Conservation (phyloP, 2,113 vertebrate genomes). For the Cairina moschata region DNA sequence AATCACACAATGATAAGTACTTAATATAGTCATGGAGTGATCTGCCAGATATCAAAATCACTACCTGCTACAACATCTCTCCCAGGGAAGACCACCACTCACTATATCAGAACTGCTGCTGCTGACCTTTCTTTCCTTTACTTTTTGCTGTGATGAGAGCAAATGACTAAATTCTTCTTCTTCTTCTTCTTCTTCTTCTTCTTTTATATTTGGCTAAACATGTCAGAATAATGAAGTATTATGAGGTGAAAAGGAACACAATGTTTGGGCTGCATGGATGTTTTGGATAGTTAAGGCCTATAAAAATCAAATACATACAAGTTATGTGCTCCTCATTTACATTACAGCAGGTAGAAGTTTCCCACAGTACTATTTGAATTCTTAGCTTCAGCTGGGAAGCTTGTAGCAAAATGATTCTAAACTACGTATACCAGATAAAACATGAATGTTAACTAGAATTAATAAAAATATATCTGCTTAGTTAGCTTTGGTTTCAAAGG, state of each 20-base stretch:
- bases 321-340: not conserved
- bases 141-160: not conserved
- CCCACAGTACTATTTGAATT: not conserved
- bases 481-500: not conserved
- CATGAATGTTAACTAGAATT: not conserved
- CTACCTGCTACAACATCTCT: not conserved
- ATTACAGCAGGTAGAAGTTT: not conserved
- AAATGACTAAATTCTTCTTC: not conserved
- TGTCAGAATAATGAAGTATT: not conserved
- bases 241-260: not conserved
- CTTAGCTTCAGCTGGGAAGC: not conserved
- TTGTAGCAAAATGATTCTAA: not conserved
- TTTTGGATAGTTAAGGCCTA: not conserved
- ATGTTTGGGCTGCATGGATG: not conserved
- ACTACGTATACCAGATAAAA: not conserved
- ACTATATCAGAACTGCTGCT: not conserved
- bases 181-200: not conserved
- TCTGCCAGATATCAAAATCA: not conserved
- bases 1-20: not conserved
- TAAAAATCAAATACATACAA: not conserved
- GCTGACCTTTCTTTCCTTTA: not conserved
- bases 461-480: not conserved
- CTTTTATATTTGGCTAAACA: not conserved
- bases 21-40: not conserved
- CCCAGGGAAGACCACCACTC: not conserved